Percentiles rank a stretch among this genome's conserved stretches.
These are phyloP conservation scores for Folsomia candida DNA, from an alignment of 2,888 invertebrate genomes.

Conservation along the genomic window DNA sequence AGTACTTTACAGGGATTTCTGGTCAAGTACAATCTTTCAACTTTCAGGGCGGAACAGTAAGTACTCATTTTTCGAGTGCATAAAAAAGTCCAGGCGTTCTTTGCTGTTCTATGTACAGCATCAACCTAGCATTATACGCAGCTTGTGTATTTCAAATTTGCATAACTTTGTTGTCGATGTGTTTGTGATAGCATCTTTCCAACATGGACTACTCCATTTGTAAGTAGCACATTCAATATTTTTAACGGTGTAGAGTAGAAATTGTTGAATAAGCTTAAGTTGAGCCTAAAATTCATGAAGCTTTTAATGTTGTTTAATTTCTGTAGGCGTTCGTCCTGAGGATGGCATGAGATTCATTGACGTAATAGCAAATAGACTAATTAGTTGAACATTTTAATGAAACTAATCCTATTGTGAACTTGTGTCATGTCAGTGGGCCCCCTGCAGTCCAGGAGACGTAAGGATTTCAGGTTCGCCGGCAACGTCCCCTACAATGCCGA, in stretches of 20 bases:
- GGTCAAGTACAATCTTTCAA: conserved; percentile 81
- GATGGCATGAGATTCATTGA: conserved; percentile 67
- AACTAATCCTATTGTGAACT: neutral
- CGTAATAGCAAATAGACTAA: conserved; percentile 24
- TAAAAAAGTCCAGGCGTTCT: no score
- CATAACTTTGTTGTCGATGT: no score
- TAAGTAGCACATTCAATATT: no score
- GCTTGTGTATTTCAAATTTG: no score
- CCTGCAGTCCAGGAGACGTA: conserved; percentile 35
- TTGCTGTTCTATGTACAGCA: no score
- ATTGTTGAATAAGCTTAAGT: no score
- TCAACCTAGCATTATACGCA: no score
- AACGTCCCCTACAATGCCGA: conserved; percentile 1
- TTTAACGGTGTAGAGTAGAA: no score
- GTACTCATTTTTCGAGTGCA: no score
- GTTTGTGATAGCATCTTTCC: conserved; percentile 68
- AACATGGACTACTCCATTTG: conserved; percentile 84
- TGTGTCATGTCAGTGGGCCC: conserved; percentile 39
- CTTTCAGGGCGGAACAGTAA: conserved; percentile 61
- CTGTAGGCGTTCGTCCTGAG: conserved; percentile 77
- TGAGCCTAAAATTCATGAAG: no score
- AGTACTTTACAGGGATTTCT: conserved; percentile 75
- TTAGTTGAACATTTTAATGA: neutral
- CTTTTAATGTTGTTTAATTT: no score
- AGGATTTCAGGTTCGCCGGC: conserved; percentile 31